phyloP scores from a whole-genome alignment of 2,113 vertebrate genomes.

The Beaufortia kweichowensis region DNA sequence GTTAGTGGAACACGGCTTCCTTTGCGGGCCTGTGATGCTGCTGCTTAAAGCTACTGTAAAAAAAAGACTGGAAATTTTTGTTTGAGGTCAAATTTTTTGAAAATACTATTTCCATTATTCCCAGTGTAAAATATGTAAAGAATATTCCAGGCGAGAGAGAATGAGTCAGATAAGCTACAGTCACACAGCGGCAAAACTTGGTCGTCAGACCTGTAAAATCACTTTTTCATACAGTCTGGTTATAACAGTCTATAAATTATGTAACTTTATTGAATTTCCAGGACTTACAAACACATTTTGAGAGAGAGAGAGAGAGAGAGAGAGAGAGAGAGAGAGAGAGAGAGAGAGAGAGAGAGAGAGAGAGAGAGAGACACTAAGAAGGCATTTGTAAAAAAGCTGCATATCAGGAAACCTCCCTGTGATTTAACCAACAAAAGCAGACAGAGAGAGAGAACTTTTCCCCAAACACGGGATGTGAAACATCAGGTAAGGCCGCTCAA shows the following conservation, averaged over 20 bases:
- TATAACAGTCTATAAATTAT: too few relatives aligned
- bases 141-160: neutral
- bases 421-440: constrained; percentile 46
- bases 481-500: constrained; percentile 68
- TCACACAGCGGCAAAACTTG: too few relatives aligned
- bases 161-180: neutral
- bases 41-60: neutral
- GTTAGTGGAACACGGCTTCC: neutral
- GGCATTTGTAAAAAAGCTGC: constrained; percentile 32
- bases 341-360: too few relatives aligned
- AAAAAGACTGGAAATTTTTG: constrained; percentile 8
- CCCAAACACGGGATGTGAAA: constrained; percentile 20
- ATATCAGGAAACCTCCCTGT: constrained; percentile 25
- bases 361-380: too few relatives aligned
- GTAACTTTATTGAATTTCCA: too few relatives aligned
- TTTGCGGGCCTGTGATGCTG: neutral
- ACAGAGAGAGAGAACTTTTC: constrained; percentile 61
- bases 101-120: neutral
- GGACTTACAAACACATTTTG: too few relatives aligned
- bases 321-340: neutral
- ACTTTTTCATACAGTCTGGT: too few relatives aligned
- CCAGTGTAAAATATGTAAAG: neutral
- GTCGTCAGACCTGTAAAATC: too few relatives aligned
- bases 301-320: constrained; percentile 17
- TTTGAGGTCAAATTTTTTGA: neutral